These are phyloP conservation scores for Harpagoxenus sublaevis DNA, from an alignment of 2,888 invertebrate species.

Conservation along the genomic window DNA sequence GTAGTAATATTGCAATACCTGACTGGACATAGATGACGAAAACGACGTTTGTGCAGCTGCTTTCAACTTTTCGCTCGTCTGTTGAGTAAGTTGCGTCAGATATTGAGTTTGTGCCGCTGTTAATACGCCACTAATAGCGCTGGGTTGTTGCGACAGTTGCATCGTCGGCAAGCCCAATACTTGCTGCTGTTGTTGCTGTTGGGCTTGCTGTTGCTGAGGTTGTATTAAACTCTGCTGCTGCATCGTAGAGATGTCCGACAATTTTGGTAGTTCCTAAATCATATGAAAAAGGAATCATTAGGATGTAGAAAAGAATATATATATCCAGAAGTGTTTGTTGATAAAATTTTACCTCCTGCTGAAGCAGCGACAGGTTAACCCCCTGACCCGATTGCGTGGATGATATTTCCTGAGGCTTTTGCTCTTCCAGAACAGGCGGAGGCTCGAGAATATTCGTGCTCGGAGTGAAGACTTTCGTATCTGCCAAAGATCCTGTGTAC, in stretches of 20 bases:
- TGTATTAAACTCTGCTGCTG: conserved; percentile 87
- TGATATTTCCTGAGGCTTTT: conserved; percentile 77
- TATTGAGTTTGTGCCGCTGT: conserved; percentile 89
- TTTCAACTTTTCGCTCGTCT: conserved; percentile 87
- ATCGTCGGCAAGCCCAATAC: conserved; percentile 81
- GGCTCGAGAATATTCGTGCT: conserved; percentile 86
- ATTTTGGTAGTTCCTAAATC: conserved; percentile 79
- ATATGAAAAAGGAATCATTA: conserved; percentile 23
- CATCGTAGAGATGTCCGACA: conserved; percentile 81
- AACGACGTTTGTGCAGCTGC: conserved; percentile 85
- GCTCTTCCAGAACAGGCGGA: conserved; percentile 71
- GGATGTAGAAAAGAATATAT: conserved; percentile 19
- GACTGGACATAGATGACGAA: conserved; percentile 80
- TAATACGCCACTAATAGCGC: conserved; percentile 85
- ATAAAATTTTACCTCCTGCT: conserved; percentile 76
- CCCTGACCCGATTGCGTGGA: conserved; percentile 75
- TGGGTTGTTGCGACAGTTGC: conserved; percentile 85
- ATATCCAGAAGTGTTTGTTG: not conserved
- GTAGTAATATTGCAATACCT: conserved; percentile 73
- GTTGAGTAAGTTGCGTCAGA: conserved; percentile 88
- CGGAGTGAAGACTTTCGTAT: conserved; percentile 96
- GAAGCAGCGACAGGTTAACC: conserved; percentile 77
- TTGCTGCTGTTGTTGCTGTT: conserved; percentile 81
- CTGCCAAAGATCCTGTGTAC: conserved; percentile 97
- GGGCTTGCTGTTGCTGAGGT: conserved; percentile 77